Evolutionary conservation across 2,797 vertebrate species (phyloP), one percentile per base, ranked within the genome.

Genomic region (Distichodus sexfasciatus): DNA sequence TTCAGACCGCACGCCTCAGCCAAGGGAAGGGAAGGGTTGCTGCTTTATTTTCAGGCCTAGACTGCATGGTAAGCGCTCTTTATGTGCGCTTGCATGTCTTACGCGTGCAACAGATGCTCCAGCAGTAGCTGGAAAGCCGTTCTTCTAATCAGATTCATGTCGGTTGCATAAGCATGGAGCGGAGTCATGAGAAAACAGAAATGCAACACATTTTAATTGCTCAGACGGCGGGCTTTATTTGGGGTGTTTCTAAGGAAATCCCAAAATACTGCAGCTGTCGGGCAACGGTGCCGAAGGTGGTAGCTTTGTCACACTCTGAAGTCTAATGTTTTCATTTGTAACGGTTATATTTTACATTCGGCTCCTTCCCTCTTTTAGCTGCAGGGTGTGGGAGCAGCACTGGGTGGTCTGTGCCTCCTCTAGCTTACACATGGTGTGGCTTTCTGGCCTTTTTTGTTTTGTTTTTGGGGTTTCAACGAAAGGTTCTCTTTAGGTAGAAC

Each of bases 371-470:
- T 73, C 76, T 65, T 76, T 69, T 71, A 69, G 74, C 82, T 85
- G 81, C 85, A 83, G 81, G 79, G 86, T 72, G 83, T 80, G 85
- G 87, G 89, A 87, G 87, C 73, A 75, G 69, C 83, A 14, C 75
- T 92, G 91, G 91, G 91, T 91, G 91, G 91, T 93, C 90, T 80
- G 74, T 80, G 81, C 71, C 89, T 90, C 87, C 90, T 90, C 82
- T 85, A 79, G 82, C 84, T 83, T 87, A 90, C 90, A 89, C 84
- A 87, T 90, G 90, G 86, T 90, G 88, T 63, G 87, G 88, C 83
- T 86, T 76, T 89, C 74, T 84, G 85, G 85, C 81, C 86, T 86
- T 89, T 75, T 84, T 86, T 89, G 88, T 92, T 90, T 90, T 87
- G 86, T 89, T 90, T 89, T 78, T 84, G 83, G 82, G 87, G 82